A percentile compares a stretch with the other conserved stretches of the same genome.
Evolutionary conservation across 2,797 vertebrate species (phyloP).

Genomic region (Esox masquinongy): DNA sequence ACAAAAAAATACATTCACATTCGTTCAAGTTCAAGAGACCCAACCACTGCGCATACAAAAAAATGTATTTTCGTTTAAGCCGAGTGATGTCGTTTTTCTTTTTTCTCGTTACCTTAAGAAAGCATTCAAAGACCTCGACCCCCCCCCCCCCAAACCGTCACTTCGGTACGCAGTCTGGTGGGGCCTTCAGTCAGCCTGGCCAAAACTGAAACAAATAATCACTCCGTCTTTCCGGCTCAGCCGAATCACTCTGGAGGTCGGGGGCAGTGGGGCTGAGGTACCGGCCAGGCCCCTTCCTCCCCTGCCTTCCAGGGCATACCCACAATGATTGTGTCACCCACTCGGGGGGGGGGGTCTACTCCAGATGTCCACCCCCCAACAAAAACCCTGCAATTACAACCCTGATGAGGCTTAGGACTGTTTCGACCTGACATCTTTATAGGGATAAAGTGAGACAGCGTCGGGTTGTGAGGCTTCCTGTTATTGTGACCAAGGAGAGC

Average conservation of each 20-base stretch:
- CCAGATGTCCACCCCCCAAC: conserved; percentile 26
- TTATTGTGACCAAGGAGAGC: conserved; percentile 16
- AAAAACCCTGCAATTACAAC: conserved; percentile 46
- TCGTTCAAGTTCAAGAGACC: no score
- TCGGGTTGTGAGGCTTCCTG: conserved; percentile 2
- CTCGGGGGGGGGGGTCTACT: conserved; percentile 42
- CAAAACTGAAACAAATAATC: conserved; percentile 20
- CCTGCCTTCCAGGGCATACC: not conserved
- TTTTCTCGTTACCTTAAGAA: not conserved
- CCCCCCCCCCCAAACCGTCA: no score
- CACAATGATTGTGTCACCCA: conserved; percentile 52
- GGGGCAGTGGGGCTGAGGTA: conserved; percentile 15
- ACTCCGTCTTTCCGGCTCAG: not conserved
- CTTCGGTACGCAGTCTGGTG: no score
- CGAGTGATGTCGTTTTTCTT: not conserved
- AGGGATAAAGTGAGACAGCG: conserved; percentile 44
- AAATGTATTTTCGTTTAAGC: not conserved
- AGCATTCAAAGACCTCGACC: not conserved
- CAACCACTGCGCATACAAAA: no score
- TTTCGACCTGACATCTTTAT: conserved; percentile 49
- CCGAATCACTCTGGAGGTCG: conserved; percentile 1
- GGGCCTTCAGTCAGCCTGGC: conserved; percentile 1
- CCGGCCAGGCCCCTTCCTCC: conserved; percentile 13
- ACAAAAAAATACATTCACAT: no score
- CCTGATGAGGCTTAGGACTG: conserved; percentile 43